These are phyloP conservation scores for Pherbina coryleti DNA, from an alignment of 2,888 invertebrate species.

Conservation along the genomic window DNA sequence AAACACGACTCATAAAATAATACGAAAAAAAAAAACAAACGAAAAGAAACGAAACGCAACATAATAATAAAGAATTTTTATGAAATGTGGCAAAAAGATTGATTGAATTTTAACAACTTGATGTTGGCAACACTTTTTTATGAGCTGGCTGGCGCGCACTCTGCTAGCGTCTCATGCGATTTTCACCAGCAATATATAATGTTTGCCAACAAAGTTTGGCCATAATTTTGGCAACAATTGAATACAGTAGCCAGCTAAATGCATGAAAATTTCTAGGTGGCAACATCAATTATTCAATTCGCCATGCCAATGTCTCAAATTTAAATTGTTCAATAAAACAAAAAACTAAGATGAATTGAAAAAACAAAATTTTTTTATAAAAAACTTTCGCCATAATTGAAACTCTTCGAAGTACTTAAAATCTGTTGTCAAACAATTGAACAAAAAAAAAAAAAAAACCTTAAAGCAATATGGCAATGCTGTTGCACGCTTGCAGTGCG, in stretches of 20 bases:
- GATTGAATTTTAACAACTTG: slow-evolving; percentile 32
- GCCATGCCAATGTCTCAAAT: too few species aligned
- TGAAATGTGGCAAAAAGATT: slow-evolving; percentile 15
- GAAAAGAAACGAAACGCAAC: neutral
- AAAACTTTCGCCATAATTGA: too few species aligned
- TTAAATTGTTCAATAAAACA: too few species aligned
- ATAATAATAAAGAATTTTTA: neutral
- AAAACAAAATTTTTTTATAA: too few species aligned
- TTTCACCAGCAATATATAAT: neutral
- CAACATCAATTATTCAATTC: too few species aligned
- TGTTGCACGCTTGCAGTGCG: too few species aligned
- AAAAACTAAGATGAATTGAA: too few species aligned
- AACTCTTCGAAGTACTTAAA: too few species aligned
- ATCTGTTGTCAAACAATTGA: too few species aligned
- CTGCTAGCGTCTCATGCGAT: neutral
- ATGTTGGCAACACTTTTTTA: slow-evolving; percentile 17
- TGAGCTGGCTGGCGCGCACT: neutral
- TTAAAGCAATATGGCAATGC: too few species aligned
- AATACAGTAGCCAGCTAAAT: neutral
- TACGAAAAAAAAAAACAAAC: slow-evolving; percentile 2
- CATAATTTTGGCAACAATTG: neutral
- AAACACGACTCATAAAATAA: neutral
- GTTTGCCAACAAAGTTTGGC: neutral
- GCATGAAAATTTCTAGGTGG: too few species aligned
- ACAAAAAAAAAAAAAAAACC: neutral